A percentile compares a stretch with the other conserved stretches of the same genome.
These are phyloP conservation scores for Vanessa cardui DNA, from an alignment of 2,888 invertebrate species.

Conservation along the genomic window DNA sequence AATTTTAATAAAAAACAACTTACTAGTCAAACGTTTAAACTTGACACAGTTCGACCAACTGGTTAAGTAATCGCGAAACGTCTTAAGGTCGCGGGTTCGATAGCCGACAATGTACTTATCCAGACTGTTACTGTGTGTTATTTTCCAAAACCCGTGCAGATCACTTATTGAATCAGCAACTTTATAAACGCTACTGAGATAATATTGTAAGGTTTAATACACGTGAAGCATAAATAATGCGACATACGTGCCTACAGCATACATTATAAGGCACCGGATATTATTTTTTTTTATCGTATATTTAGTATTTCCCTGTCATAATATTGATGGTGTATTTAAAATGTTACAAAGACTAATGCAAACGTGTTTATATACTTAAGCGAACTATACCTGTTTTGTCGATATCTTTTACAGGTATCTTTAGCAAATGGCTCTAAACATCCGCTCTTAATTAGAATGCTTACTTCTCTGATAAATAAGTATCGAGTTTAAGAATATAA, in stretches of 20 bases:
- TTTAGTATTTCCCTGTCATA: too few relatives aligned
- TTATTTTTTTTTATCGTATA: background rate
- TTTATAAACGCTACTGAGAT: background rate
- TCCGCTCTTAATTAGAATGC: too few relatives aligned
- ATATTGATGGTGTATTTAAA: too few relatives aligned
- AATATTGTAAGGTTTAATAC: background rate
- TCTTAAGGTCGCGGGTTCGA: background rate
- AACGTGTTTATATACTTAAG: too few relatives aligned
- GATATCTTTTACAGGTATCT: too few relatives aligned
- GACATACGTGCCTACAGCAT: background rate
- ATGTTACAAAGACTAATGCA: too few relatives aligned
- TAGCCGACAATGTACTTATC: background rate
- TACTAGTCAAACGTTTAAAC: constrained; percentile 1
- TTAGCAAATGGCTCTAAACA: too few relatives aligned
- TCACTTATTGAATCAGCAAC: background rate
- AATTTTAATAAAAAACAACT: background rate
- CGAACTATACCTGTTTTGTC: too few relatives aligned
- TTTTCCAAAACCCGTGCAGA: background rate
- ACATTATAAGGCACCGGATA: background rate
- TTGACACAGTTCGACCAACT: constrained; percentile 3
- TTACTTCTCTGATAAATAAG: too few relatives aligned
- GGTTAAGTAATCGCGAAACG: background rate
- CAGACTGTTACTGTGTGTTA: too few relatives aligned
- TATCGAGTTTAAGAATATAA: too few relatives aligned
- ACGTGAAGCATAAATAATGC: constrained; percentile 2